Base-by-base conservation (phyloP, 1,140 invertebrate genomes). In the Diabrotica undecimpunctata region DNA sequence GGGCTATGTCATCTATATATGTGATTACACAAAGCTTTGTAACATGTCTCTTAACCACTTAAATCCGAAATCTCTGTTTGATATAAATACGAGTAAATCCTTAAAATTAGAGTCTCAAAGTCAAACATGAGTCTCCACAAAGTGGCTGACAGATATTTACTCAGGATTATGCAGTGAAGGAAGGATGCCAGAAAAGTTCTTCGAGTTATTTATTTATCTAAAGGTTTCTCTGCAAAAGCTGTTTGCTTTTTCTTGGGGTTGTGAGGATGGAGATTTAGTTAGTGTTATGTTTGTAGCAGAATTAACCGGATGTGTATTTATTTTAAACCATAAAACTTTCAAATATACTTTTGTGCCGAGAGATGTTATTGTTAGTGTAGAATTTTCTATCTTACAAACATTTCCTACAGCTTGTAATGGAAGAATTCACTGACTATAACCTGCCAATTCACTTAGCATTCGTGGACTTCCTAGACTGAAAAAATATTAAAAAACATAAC, bases 121-220 rank as follows among this genome's bases (percentile, higher is more conserved):
- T 46, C 41, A 46, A 46, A 46, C 41, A 46, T 10, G 41, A 46
- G n/a, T 46, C 5, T 6, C 41, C 41, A 6, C 41, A 46, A 46
- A 46, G 41, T 46, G 41, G 41, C 41, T 46, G 41, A 46, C 41
- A 46, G 41, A 46, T 46, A 46, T 46, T 46, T 46, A 46, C 41
- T 46, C 41, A 46, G 41, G 41, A 46, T 46, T 46, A 46, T 46
- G 41, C 41, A 46, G 41, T 46, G n/a, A 46, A 10, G 41, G 41
- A 46, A n/a, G 41, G n/a, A 46, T 46, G 41, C 41, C 41, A 46
- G 41, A 46, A 25, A 25, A 46, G 41, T 46, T 46, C 3, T 46
- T 46, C 41, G n/a, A 46, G 41, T n/a, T 46, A 46, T 46, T 46
- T 46, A 46, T 46, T 46, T 46, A 46, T 46, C n/a, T 46, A 46